Evolutionary conservation across 1,140 invertebrate species (phyloP).

Genomic region (Drosophila tani): DNA sequence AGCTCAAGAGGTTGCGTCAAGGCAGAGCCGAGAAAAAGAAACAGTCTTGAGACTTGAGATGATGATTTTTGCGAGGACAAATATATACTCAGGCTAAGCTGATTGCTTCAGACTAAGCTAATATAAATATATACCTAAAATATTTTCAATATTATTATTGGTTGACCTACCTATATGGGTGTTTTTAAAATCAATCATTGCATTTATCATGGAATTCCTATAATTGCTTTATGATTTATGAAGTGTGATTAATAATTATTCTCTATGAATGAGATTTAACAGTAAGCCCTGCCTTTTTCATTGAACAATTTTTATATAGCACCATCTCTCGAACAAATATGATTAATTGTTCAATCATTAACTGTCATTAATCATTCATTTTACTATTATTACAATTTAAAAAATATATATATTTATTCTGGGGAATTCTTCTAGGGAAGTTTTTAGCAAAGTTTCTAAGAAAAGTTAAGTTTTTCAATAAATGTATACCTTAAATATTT

Average conservation of each 20-base stretch:
- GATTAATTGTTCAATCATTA: background rate
- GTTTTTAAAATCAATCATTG: background rate
- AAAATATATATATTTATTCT: too few species aligned
- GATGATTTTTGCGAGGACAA: constrained; percentile 27
- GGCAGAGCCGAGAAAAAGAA: constrained; percentile 19
- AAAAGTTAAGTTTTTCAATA: too few species aligned
- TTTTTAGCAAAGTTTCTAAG: too few species aligned
- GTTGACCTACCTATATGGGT: background rate
- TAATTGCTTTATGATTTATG: background rate
- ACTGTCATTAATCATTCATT: too few species aligned
- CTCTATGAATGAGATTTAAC: background rate
- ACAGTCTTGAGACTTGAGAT: constrained; percentile 20
- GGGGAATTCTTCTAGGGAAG: too few species aligned
- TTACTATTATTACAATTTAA: too few species aligned
- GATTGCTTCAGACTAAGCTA: too few species aligned
- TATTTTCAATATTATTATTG: background rate
- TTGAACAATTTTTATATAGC: background rate
- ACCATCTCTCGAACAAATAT: background rate
- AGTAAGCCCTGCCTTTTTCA: background rate
- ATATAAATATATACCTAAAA: background rate
- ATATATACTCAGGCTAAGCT: constrained; percentile 19
- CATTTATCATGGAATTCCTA: background rate
- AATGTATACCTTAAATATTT: background rate
- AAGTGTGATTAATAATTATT: background rate
- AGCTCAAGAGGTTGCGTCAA: constrained; percentile 19